Base-by-base conservation (phyloP, 1,140 invertebrate species). In the Lamellibrachia luymesi region DNA sequence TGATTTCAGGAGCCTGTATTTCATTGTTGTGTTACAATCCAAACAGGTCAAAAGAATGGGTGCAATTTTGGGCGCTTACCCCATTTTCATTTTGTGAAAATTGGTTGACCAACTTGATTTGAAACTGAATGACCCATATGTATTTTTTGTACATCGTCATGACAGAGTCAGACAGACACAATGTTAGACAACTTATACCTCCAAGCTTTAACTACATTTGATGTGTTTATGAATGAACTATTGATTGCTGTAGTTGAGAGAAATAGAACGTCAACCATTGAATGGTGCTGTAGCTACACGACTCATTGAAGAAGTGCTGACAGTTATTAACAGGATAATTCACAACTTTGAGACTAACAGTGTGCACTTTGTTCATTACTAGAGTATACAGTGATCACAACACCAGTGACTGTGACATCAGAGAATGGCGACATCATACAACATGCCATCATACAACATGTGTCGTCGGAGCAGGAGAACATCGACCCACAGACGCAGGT, bases 371-470 rank as follows among this genome's bases (percentile, higher is more conserved):
- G 56, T 89, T 50, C n/a, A 50, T 50, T 93, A 90, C 49, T 56
- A 93, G 92, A 93, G 51, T 80, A 90, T 49, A 89, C 92, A 50
- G 2, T 93, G 27, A 89, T 93, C 92, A 93, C 56, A 50, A 51
- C 92, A 13, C 92, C 92, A 38, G 89, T 93, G 52, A 64, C 92
- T 4, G 92, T 92, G 49, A 92, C 92, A 51, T 50, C 49, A 90
- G 52, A 89, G 49, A 90, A 93, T 93, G 92, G 92, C 2, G 56
- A 93, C 27, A 56, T 93, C 52, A 92, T 92, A 4, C 92, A 93
- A 56, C 92, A 93, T 50, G 92, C 92, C 49, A 90, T 93, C 49
- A 51, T 93, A 50, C 92, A 93, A 89, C 89, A 93, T 27, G 92
- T 93, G 89, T 50, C 52, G 10, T 92, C 92, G 8, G 92, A 90